phyloP scores from a whole-genome alignment of 37 sponge, comb jelly and placozoan species.

The Ianthella basta region DNA sequence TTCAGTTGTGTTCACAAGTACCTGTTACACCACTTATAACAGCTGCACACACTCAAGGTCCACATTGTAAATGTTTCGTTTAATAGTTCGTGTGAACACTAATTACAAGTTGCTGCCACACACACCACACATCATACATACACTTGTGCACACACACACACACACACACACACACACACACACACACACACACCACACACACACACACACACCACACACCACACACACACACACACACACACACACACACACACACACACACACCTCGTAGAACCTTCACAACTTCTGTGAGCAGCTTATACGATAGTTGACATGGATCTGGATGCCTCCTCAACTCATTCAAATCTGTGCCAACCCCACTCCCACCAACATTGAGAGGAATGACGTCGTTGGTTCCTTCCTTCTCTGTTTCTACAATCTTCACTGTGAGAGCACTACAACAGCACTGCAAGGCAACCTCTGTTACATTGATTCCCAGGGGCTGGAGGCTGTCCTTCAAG shows the following conservation, averaged over 20 bases:
- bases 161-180: not conserved
- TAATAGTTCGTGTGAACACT: too few species aligned
- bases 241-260: constrained; percentile 44
- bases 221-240: constrained; percentile 29
- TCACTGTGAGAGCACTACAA: constrained; percentile 41
- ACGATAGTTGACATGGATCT: constrained; percentile 59
- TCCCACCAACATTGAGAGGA: too few species aligned
- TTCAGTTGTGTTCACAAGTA: too few species aligned
- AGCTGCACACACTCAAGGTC: too few species aligned
- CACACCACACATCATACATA: constrained; percentile 4
- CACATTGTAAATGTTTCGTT: too few species aligned
- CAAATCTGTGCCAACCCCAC: too few species aligned
- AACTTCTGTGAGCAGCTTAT: constrained; percentile 55
- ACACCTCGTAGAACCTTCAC: constrained; percentile 51
- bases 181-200: not conserved
- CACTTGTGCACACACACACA: constrained; percentile 4
- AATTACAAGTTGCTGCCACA: too few species aligned
- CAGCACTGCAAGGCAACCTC: constrained; percentile 80
- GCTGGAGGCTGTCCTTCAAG: constrained; percentile 2
- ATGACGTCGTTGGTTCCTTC: too few species aligned
- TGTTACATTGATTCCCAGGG: constrained; percentile 57
- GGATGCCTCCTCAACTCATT: not conserved
- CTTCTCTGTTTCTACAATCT: not conserved
- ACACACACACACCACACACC: constrained; percentile 38
- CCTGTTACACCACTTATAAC: too few species aligned